Base-by-base conservation (phyloP, 2,888 invertebrate species). In the Seira ritae region DNA sequence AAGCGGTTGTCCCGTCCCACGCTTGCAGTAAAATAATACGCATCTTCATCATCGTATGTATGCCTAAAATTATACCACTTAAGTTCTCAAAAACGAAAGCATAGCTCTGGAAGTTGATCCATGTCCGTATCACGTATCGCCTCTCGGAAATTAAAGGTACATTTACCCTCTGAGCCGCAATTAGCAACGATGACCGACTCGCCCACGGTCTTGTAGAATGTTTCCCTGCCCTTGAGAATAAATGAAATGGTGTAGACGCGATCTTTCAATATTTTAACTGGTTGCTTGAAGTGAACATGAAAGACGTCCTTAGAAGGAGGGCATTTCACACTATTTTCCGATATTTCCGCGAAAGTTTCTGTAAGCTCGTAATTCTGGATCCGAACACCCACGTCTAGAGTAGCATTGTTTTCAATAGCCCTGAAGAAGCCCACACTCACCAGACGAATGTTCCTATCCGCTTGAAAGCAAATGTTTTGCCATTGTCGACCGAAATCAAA, bases 391-490 rank as follows among this genome's bases (percentile, higher is more conserved):
- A 87, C 84, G 42, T 85, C 83, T 8, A 87, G 65, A 8, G 69
- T 70, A 0, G 84, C 79, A 23, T 86, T 79, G 0, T 74, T 68
- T 70, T 85, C 80, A 31, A 86, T 85, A 0, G 87, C 85, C 24
- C 86, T 73, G 42, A 86, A 87, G 55, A 87, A 86, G 12, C 87
- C 87, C 2, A 87, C 76, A 31, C 86, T 86, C n/a, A 87, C 83
- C n/a, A 87, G 24, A 31, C 84, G 74, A 60, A 87, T 85, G 55
- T 83, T 84, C 19, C 84, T 80, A 70, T 87, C 86, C 2, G 86
- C 85, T 75, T 85, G 84, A 72, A 87, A 87, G 23, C 85, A 84
- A 81, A 87, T 82, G 24, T 87, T 87, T 70, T 87, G 86, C 84
- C 84, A 87, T 65, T 86, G 84, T 20, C 83, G 55, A 20, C 86